phyloP scores from a whole-genome alignment of 2,113 vertebrate species.

The Scytalopus superciliaris region DNA sequence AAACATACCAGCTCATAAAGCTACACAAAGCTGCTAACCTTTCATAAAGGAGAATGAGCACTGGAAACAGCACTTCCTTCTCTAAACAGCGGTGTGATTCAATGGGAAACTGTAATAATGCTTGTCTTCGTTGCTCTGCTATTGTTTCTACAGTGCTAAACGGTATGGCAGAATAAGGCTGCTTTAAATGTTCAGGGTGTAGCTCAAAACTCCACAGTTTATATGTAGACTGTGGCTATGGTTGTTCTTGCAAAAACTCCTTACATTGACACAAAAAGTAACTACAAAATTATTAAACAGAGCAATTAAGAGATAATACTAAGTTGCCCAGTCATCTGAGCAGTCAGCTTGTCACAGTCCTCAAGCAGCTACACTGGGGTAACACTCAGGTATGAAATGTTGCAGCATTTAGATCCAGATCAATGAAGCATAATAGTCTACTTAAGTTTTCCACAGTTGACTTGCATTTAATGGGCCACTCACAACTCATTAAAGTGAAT shows the following conservation, averaged over 20 bases:
- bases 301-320: neutral
- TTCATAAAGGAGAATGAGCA: neutral
- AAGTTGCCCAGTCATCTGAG: neutral
- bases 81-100: neutral
- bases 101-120: constrained; percentile 11
- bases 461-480: neutral
- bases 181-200: neutral
- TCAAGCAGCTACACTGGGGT: neutral
- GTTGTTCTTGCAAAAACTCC: neutral
- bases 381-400: neutral
- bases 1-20: constrained; percentile 8
- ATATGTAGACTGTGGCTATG: neutral
- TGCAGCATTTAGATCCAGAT: neutral
- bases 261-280: neutral
- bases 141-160: neutral
- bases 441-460: neutral
- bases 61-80: constrained; percentile 23
- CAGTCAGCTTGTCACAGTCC: neutral
- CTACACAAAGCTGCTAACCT: constrained; percentile 1
- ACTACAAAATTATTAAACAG: neutral
- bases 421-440: neutral
- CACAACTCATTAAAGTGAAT: neutral
- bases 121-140: neutral
- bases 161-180: neutral
- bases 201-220: neutral